phyloP scores from a whole-genome alignment of 92 coral and sea anemone genomes.

The Palythoa grandis region DNA sequence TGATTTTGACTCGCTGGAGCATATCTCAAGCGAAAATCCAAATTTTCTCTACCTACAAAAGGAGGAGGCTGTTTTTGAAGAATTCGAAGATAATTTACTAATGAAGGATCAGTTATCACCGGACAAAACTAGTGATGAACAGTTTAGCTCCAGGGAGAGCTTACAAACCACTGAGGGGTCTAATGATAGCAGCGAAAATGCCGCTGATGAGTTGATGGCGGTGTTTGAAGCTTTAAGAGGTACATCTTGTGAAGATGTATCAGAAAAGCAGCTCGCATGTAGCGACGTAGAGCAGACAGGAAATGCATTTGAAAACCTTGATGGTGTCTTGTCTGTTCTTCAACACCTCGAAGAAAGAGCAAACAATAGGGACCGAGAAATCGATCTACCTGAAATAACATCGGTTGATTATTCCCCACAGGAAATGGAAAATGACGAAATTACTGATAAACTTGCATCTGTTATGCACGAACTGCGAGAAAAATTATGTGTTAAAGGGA shows the following conservation, averaged over 20 bases:
- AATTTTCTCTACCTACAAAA: neutral
- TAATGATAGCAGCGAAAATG: slow-evolving; percentile 26
- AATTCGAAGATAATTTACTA: neutral
- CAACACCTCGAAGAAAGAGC: slow-evolving; percentile 23
- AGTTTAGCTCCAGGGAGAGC: neutral
- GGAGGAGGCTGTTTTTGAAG: slow-evolving; percentile 1
- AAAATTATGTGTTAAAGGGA: neutral
- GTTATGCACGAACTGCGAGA: slow-evolving; percentile 15
- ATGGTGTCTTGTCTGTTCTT: slow-evolving; percentile 26
- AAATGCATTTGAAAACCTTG: slow-evolving; percentile 22
- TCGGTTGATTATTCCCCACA: neutral
- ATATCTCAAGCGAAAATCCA: slow-evolving; percentile 14
- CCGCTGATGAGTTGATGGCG: slow-evolving; percentile 20
- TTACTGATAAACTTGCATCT: neutral
- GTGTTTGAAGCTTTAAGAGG: slow-evolving; percentile 37
- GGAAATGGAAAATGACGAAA: neutral
- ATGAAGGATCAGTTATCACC: slow-evolving; percentile 23
- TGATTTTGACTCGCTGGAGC: slow-evolving; percentile 7
- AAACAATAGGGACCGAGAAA: slow-evolving; percentile 1
- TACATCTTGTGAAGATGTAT: slow-evolving; percentile 3
- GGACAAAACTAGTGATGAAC: neutral
- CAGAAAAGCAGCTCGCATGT: neutral
- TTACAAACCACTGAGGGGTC: neutral
- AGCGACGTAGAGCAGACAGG: neutral
- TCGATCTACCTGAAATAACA: neutral